phyloP scores from a whole-genome alignment of 1,140 invertebrate species.

The Drosophila dunni region DNA sequence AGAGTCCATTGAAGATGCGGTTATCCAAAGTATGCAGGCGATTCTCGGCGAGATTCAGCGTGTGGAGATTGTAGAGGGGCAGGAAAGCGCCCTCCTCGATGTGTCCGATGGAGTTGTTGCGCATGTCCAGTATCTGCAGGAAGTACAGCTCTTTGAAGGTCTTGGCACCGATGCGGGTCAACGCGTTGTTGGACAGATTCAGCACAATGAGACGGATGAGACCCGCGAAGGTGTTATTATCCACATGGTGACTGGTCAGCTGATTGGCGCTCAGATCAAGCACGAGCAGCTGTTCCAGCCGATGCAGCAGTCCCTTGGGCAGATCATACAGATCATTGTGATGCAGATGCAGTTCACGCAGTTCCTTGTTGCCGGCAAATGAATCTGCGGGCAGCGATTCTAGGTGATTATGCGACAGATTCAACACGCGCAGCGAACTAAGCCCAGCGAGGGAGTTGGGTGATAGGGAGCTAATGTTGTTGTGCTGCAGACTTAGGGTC shows the following conservation, averaged over 20 bases:
- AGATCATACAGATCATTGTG: conserved; percentile 90
- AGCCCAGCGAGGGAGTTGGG: conserved; percentile 89
- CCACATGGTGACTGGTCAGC: conserved; percentile 89
- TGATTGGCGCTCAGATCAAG: conserved; percentile 91
- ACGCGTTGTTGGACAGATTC: conserved; percentile 89
- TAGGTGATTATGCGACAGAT: conserved; percentile 91
- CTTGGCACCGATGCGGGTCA: conserved; percentile 88
- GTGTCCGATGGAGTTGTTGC: conserved; percentile 91
- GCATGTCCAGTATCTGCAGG: conserved; percentile 92
- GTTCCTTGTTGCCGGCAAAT: conserved; percentile 89
- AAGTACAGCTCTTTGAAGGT: conserved; percentile 93
- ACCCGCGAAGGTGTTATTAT: conserved; percentile 89
- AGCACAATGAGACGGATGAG: conserved; percentile 89
- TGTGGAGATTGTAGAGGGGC: conserved; percentile 93
- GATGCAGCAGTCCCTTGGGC: conserved; percentile 88
- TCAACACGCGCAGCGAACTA: conserved; percentile 89
- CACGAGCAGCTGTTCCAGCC: conserved; percentile 88
- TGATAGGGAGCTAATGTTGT: conserved; percentile 89
- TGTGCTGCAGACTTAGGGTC: conserved; percentile 90
- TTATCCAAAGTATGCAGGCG: conserved; percentile 90
- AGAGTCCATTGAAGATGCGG: conserved; percentile 92
- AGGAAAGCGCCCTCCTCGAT: conserved; percentile 92
- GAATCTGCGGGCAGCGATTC: conserved; percentile 89
- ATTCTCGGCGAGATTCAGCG: conserved; percentile 91
- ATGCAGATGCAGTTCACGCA: conserved; percentile 90